These are phyloP conservation scores for Acutogordius australiensis DNA, from an alignment of 2,888 invertebrate species.

Conservation along the genomic window DNA sequence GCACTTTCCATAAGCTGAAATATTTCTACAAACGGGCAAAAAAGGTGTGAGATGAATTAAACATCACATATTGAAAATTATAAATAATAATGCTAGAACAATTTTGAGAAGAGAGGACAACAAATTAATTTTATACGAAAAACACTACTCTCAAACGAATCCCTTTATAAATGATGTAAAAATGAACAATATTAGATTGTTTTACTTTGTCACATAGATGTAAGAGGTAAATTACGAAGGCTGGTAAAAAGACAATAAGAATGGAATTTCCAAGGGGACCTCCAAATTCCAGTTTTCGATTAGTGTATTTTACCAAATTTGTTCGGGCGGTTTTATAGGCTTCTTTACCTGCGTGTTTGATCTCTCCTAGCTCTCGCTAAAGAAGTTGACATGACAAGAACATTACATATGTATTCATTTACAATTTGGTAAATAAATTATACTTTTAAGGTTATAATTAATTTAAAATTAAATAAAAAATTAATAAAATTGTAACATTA, in stretches of 20 bases:
- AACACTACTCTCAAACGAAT: no score
- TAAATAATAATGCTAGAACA: no score
- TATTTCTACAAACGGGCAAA: slow-evolving; percentile 8
- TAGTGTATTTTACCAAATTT: not conserved
- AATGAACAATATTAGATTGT: no score
- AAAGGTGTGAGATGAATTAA: not conserved
- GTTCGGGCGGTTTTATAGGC: not conserved
- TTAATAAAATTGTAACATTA: no score
- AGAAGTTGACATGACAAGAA: no score
- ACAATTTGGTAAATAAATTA: no score
- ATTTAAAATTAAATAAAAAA: no score
- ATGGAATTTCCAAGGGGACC: not conserved
- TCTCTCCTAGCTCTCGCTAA: not conserved
- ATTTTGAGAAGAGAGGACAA: no score
- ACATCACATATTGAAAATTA: not conserved
- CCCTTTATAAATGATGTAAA: no score
- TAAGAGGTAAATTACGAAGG: slow-evolving; percentile 7
- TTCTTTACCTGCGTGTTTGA: not conserved
- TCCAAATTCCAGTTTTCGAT: not conserved
- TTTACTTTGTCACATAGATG: not conserved
- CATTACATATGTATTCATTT: no score
- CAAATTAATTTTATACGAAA: no score
- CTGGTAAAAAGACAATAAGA: not conserved
- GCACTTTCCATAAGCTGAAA: not conserved
- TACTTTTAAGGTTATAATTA: no score